Base-by-base conservation (phyloP, 2,888 invertebrate species). In the Folsomia candida region DNA sequence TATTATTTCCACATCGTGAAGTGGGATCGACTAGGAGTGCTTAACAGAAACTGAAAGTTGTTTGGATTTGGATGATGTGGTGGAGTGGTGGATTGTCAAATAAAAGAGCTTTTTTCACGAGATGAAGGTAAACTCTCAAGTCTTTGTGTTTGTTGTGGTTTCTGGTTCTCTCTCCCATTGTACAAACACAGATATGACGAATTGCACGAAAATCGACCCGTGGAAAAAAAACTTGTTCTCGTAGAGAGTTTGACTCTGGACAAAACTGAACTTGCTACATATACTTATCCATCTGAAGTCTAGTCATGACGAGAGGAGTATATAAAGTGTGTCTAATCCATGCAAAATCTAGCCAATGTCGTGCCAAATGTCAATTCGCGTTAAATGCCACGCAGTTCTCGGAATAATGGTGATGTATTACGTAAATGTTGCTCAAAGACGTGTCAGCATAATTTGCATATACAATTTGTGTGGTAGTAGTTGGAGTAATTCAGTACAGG, bases 81-180 rank as follows among this genome's bases (percentile, higher is more conserved):
- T 54, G 20, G 18, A 22, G 54, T 18, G n/a, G 54, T 54, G 54
- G 37, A 37, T 37, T 37, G 37, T 37, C 37, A 37, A 37, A 37
- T 37, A 37, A 37, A 37, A 37, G 37, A 37, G 37, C 6, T 37
- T 14, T 37, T 54, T 18, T 54, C 18, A 54, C 6, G n/a, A 54
- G 54, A 54, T 54, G 54, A 54, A 54, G 54, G 54, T 54, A 54
- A 54, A 54, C 54, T n/a, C 54, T 54, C 6, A 37, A 14, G 14
- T 14, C 37, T 9, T 54, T 54, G 54, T 54, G 54, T 54, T 54
- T 54, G 54, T 54, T 54, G 54, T 54, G 54, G 54, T 54, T 54
- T 54, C 54, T 54, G 54, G 20, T 54, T 54, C 54, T 47, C n/a
- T n/a, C 47, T 54, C 20, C 54, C 54, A 54, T 54, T 54, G 54